phyloP scores from a whole-genome alignment of 2,888 invertebrate genomes.

The Oscheius myriophilus region DNA sequence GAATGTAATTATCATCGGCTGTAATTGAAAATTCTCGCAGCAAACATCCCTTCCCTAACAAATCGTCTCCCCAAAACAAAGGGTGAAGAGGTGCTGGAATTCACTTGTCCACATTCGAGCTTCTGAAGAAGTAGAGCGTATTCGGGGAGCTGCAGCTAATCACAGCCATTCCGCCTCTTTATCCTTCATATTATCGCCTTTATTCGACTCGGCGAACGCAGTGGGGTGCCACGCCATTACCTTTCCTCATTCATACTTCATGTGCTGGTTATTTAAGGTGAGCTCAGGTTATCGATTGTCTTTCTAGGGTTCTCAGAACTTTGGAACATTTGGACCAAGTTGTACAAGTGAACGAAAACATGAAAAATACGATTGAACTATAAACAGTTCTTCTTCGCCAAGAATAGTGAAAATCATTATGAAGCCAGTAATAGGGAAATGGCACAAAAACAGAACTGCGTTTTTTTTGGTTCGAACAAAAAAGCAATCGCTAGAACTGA shows the following conservation, averaged over 20 bases:
- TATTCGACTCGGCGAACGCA: slow-evolving; percentile 17
- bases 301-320: background rate
- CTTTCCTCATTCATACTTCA: slow-evolving; percentile 28
- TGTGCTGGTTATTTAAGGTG: slow-evolving; percentile 34
- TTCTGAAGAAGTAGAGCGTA: too few relatives aligned
- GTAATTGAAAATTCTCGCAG: too few relatives aligned
- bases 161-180: slow-evolving; percentile 15
- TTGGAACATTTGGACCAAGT: too few relatives aligned
- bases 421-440: background rate
- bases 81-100: too few relatives aligned
- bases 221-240: slow-evolving; percentile 22
- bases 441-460: background rate
- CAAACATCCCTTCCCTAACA: too few relatives aligned
- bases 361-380: too few relatives aligned
- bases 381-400: background rate
- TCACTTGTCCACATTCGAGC: too few relatives aligned
- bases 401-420: slow-evolving; percentile 5
- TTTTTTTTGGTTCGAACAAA: too few relatives aligned
- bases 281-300: slow-evolving; percentile 19
- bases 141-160: background rate
- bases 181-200: slow-evolving; percentile 23
- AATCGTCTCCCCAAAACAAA: too few relatives aligned
- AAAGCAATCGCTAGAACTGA: too few relatives aligned
- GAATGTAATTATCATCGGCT: too few relatives aligned
- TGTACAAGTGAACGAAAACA: too few relatives aligned